Evolutionary conservation across 1,140 invertebrate species (phyloP).

Genomic region (Musca domestica): DNA sequence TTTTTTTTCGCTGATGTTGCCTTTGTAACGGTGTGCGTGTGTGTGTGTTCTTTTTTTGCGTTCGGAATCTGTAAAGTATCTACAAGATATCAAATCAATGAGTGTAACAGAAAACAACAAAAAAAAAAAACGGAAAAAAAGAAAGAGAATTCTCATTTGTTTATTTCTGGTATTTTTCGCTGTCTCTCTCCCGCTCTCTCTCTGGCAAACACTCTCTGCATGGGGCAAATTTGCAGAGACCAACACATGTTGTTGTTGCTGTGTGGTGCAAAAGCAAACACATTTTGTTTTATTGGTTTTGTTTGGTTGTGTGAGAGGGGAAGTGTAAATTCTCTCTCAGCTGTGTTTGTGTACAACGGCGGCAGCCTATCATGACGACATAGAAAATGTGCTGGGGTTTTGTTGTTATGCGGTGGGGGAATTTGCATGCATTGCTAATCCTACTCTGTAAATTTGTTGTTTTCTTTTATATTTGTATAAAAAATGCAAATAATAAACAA

Average conservation of each 20-base stretch:
- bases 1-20: slow-evolving; percentile 5
- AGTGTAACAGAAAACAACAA: no score
- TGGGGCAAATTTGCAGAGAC: no score
- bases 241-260: no score
- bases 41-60: slow-evolving; percentile 4
- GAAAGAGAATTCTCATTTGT: no score
- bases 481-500: slow-evolving; percentile 2
- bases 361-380: slow-evolving; percentile 1
- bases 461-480: not conserved
- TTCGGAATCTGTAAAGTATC: slow-evolving; percentile 23
- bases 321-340: not conserved
- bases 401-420: slow-evolving; percentile 21
- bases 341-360: not conserved
- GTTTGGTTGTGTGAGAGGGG: no score
- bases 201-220: not conserved
- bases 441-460: not conserved
- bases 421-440: slow-evolving; percentile 9
- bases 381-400: slow-evolving; percentile 1
- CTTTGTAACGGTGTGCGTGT: no score
- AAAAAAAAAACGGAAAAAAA: no score
- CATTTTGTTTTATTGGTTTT: no score
- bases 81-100: slow-evolving; percentile 12
- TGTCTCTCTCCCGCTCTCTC: not conserved
- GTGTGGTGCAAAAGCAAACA: no score
- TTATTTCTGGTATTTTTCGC: not conserved